Percentiles rank a stretch among this genome's conserved stretches.
These are phyloP conservation scores for Sebastes kiyomatsui DNA, from an alignment of 2,797 vertebrate genomes.

Conservation along the genomic window DNA sequence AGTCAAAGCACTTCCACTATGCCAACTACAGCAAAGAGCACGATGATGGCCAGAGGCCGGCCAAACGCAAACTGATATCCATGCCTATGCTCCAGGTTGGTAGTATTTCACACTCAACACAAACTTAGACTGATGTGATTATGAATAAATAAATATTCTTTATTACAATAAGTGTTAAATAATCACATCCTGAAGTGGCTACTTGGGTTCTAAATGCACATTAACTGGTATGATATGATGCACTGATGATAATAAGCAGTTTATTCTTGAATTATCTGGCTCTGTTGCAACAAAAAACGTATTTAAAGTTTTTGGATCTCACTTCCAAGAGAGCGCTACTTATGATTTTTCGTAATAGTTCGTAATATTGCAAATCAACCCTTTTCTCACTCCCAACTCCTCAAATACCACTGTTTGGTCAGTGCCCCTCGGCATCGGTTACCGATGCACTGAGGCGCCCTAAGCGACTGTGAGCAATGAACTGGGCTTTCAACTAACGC, in stretches of 20 bases:
- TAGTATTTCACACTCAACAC: not conserved
- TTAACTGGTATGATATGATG: not conserved
- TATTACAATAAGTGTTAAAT: not conserved
- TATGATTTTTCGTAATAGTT: too few relatives aligned
- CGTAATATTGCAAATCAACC: too few relatives aligned
- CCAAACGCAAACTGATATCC: slow-evolving; percentile 50
- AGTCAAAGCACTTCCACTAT: slow-evolving; percentile 27
- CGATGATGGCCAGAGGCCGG: not conserved
- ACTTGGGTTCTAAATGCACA: not conserved
- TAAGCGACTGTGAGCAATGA: too few relatives aligned
- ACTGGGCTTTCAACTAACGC: too few relatives aligned
- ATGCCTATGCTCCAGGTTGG: slow-evolving; percentile 62
- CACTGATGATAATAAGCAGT: not conserved
- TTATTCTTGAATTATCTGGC: not conserved
- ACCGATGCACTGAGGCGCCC: too few relatives aligned
- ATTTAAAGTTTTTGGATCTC: not conserved
- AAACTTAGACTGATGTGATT: not conserved
- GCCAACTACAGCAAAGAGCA: slow-evolving; percentile 29
- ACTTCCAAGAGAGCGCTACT: too few relatives aligned
- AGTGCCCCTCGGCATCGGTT: too few relatives aligned
- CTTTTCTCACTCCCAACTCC: too few relatives aligned
- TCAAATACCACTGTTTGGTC: too few relatives aligned
- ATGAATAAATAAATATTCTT: not conserved
- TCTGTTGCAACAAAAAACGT: not conserved
- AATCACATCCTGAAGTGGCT: not conserved